Evolutionary conservation across 2,888 invertebrate genomes (phyloP).

Genomic region (Limenitis camilla): DNA sequence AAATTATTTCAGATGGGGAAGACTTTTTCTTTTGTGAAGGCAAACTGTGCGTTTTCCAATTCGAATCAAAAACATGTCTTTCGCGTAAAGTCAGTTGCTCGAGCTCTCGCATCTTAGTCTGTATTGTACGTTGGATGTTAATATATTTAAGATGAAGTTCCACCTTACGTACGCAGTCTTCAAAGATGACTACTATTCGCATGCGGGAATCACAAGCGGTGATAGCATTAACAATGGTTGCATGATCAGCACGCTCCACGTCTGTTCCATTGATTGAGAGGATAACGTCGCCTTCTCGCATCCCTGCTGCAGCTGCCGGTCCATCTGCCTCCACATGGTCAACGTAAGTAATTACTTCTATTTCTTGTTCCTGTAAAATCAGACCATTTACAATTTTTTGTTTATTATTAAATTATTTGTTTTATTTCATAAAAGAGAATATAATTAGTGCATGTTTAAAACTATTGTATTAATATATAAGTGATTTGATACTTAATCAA

Average conservation of each 20-base stretch:
- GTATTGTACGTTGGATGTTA: slow-evolving; percentile 87
- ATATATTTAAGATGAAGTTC: slow-evolving; percentile 95
- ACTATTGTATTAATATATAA: not conserved
- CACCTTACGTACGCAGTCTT: slow-evolving; percentile 95
- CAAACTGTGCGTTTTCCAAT: slow-evolving; percentile 92
- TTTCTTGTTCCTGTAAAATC: slow-evolving; percentile 81
- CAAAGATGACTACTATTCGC: slow-evolving; percentile 97
- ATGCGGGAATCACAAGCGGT: slow-evolving; percentile 91
- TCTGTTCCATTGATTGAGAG: slow-evolving; percentile 96
- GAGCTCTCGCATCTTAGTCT: slow-evolving; percentile 88
- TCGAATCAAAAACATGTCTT: slow-evolving; percentile 86
- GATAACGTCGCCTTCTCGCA: slow-evolving; percentile 97
- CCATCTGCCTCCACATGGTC: slow-evolving; percentile 96
- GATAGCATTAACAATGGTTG: slow-evolving; percentile 92
- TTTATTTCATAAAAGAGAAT: too few species aligned
- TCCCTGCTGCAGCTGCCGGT: slow-evolving; percentile 92
- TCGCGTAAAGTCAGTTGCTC: slow-evolving; percentile 88
- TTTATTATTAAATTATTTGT: too few species aligned
- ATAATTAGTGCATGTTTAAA: not conserved
- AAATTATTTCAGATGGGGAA: slow-evolving; percentile 65
- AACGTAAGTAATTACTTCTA: slow-evolving; percentile 97
- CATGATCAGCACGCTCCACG: slow-evolving; percentile 96
- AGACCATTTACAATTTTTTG: not conserved
- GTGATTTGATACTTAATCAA: too few species aligned
- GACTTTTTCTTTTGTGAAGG: slow-evolving; percentile 88